These are phyloP conservation scores for Nannoperca obscura DNA, from an alignment of 2,797 vertebrate genomes.

Conservation along the genomic window DNA sequence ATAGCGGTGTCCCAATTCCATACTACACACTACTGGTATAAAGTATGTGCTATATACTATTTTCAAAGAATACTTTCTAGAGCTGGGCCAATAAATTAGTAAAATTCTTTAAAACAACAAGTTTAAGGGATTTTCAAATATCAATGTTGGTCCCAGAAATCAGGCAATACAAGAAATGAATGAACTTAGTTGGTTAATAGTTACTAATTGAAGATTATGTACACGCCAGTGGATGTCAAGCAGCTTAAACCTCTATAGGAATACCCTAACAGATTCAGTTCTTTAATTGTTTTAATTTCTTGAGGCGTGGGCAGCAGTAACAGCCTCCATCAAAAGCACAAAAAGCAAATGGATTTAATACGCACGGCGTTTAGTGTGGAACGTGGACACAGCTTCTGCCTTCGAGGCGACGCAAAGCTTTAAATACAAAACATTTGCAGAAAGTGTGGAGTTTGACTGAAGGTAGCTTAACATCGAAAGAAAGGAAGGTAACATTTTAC, in stretches of 20 bases:
- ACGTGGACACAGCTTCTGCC: no score
- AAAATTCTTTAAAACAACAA: no score
- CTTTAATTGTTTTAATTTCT: no score
- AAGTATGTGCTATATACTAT: background rate
- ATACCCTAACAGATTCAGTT: no score
- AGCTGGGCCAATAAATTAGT: no score
- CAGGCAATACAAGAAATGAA: background rate
- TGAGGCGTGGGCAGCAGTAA: no score
- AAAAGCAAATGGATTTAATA: background rate
- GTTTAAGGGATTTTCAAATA: background rate
- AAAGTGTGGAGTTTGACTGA: background rate
- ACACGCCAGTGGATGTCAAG: background rate
- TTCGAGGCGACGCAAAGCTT: background rate
- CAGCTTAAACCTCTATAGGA: background rate
- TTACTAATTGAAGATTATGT: background rate
- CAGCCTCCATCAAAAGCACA: background rate
- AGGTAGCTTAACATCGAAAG: background rate
- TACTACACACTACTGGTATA: background rate
- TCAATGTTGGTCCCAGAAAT: background rate
- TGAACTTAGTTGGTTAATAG: background rate
- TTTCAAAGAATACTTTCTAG: background rate
- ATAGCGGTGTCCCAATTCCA: background rate
- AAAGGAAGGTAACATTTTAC: background rate
- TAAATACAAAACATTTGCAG: background rate
- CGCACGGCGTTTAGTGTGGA: background rate